Evolutionary conservation across 2,797 vertebrate species (phyloP), one percentile per base, ranked within the genome.

Genomic region (Sylvilagus floridanus): DNA sequence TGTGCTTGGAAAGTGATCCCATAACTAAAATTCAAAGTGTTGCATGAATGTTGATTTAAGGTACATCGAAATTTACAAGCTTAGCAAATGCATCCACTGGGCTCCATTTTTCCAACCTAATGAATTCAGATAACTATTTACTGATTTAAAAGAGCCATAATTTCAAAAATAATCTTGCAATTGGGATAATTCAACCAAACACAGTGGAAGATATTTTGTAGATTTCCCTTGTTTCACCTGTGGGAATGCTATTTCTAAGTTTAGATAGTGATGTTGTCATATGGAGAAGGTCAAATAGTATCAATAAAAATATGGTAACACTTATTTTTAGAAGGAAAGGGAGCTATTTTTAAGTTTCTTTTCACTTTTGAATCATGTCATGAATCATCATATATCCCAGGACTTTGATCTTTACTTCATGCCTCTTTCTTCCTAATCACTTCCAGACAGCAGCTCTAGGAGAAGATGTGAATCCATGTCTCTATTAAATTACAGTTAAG

Each of bases 261-360:
- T 95, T 94, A 87, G 81, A 50, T 73, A 91, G 91, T 77, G 22
- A 90, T 77, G 7, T 75, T 92, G 24, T 68, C 77, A 63, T 60
- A 30, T 52, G 21, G 24, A 88, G 32, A 69, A 79, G 17, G 87
- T 93, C 2, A 17, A 89, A 84, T 52, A 47, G 2, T 57, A 95
- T 94, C 79, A 77, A 7, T 90, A 89, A 75, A 92, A 94, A 42
- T 81, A 76, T 78, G 32, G 14, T 78, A 81, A 50, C 54, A 77
- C 17, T 92, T 89, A 95, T 84, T 93, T 96, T 95, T 95, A 96
- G 75, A 93, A 68, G 7, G 4, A 92, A 96, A 90, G 9, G 0
- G 14, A 91, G 91, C 96, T 83, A 94, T 94, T 94, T 84, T 37
- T 87, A 57, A 62, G 73, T 89, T 93, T 91, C 26, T 83, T 73